These are phyloP conservation scores for Nannoperca obscura DNA, from an alignment of 2,797 vertebrate species.

Conservation along the genomic window DNA sequence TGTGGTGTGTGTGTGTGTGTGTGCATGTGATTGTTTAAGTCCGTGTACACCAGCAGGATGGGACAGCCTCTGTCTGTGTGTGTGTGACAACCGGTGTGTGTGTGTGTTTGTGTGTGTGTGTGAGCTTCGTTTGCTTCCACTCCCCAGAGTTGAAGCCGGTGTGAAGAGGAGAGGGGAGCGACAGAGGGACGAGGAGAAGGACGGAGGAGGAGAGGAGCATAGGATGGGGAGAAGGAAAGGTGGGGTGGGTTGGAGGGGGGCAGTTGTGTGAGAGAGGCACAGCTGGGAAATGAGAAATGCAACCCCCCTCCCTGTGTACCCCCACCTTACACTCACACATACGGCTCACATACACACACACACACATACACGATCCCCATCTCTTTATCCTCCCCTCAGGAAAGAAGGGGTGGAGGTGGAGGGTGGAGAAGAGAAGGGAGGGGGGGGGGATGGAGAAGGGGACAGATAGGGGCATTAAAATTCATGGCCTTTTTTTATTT, in stretches of 20 bases:
- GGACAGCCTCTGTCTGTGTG: conserved; percentile 54
- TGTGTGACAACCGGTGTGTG: conserved; percentile 40
- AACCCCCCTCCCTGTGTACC: conserved; percentile 64
- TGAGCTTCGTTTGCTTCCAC: conserved; percentile 54
- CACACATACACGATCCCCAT: conserved; percentile 70
- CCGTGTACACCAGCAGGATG: conserved; percentile 29
- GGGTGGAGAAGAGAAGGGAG: conserved; percentile 63
- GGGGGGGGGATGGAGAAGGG: conserved; percentile 80
- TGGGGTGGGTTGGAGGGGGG: conserved; percentile 34
- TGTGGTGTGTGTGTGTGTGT: conserved; percentile 39
- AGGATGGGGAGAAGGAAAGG: conserved; percentile 57
- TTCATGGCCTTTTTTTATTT: conserved; percentile 88
- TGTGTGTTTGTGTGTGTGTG: conserved; percentile 22
- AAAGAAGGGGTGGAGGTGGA: conserved; percentile 76
- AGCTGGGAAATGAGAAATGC: conserved; percentile 87
- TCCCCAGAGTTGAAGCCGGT: conserved; percentile 66
- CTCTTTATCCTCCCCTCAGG: conserved; percentile 87
- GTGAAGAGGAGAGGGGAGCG: conserved; percentile 58
- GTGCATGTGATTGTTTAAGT: conserved; percentile 66
- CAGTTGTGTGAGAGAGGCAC: conserved; percentile 81
- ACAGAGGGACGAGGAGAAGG: conserved; percentile 52
- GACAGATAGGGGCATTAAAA: conserved; percentile 89
- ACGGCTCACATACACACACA: conserved; percentile 53
- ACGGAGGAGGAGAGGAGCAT: conserved; percentile 45
- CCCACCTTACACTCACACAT: conserved; percentile 77